Percentiles rank a stretch among this genome's conserved stretches.
These are phyloP conservation scores for Calvadosia cruxmelitensis DNA, from an alignment of 30 jellyfish, hydroid and myxozoan species.

Conservation along the genomic window DNA sequence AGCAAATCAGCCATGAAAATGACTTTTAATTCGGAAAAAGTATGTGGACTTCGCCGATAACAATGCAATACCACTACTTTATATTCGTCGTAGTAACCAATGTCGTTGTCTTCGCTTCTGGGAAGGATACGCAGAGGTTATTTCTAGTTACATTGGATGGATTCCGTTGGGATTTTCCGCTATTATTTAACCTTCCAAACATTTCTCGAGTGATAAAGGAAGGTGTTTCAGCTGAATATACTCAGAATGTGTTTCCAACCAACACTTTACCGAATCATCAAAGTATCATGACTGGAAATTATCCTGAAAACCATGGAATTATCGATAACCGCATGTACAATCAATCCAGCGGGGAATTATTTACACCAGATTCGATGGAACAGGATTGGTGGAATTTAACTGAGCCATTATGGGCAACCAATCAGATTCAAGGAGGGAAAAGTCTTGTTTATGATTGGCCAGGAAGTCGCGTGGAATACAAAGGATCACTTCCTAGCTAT, in stretches of 20 bases:
- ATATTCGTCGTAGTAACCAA: not conserved
- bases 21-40: too few species aligned
- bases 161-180: slow-evolving; percentile 70
- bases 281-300: slow-evolving; percentile 78
- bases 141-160: slow-evolving; percentile 76
- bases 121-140: slow-evolving; percentile 14
- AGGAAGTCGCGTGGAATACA: slow-evolving; percentile 32
- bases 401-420: slow-evolving; percentile 65
- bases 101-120: not conserved
- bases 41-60: not conserved
- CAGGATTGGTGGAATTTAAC: slow-evolving; percentile 72
- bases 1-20: too few species aligned
- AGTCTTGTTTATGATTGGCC: slow-evolving; percentile 78
- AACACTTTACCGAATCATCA: slow-evolving; percentile 79
- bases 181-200: slow-evolving; percentile 17
- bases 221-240: slow-evolving; percentile 83
- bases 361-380: slow-evolving; percentile 40
- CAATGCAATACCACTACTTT: slow-evolving; percentile 8
- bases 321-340: slow-evolving; percentile 61
- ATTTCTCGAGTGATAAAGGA: slow-evolving; percentile 22
- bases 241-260: slow-evolving; percentile 79
- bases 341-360: slow-evolving; percentile 38
- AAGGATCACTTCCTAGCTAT: slow-evolving; percentile 25
- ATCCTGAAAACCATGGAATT: slow-evolving; percentile 90
- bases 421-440: slow-evolving; percentile 38